These are phyloP conservation scores for Tautogolabrus adspersus DNA, from an alignment of 2,113 vertebrate species.

Conservation along the genomic window DNA sequence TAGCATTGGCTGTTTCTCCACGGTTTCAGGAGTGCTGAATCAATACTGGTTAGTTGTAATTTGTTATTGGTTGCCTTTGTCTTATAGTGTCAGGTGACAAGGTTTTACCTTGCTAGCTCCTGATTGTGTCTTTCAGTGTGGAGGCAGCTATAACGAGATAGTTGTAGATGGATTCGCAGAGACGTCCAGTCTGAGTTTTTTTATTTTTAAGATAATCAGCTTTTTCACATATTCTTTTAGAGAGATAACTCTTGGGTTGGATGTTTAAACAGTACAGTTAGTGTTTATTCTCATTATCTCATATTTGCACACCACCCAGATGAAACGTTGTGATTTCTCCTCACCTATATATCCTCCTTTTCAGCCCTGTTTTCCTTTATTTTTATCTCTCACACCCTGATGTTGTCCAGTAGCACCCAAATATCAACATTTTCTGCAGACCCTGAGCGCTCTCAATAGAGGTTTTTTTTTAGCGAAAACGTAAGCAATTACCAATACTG, in stretches of 20 bases:
- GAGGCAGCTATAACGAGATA: neutral
- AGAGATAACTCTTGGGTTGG: neutral
- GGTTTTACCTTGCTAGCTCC: neutral
- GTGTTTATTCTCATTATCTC: neutral
- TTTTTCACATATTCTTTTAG: no score
- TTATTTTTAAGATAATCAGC: neutral
- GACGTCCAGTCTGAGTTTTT: neutral
- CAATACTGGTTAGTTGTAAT: conserved; percentile 41
- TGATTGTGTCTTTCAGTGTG: neutral
- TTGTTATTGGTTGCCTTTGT: conserved; percentile 21
- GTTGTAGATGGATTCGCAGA: neutral
- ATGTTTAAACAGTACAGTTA: neutral
- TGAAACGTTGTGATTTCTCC: neutral
- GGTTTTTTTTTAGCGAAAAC: no score
- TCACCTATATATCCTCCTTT: no score
- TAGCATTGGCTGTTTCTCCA: neutral
- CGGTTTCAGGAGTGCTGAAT: conserved; percentile 11
- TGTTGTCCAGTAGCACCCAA: neutral
- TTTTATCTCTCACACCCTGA: neutral
- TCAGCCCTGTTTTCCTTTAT: neutral
- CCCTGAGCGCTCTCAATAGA: no score
- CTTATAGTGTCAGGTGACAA: conserved; percentile 13
- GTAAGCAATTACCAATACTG: no score
- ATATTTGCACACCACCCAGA: neutral
- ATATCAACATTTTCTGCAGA: neutral